Evolutionary conservation across 2,888 invertebrate genomes (phyloP).

Genomic region (Arrhopalites spinosus): DNA sequence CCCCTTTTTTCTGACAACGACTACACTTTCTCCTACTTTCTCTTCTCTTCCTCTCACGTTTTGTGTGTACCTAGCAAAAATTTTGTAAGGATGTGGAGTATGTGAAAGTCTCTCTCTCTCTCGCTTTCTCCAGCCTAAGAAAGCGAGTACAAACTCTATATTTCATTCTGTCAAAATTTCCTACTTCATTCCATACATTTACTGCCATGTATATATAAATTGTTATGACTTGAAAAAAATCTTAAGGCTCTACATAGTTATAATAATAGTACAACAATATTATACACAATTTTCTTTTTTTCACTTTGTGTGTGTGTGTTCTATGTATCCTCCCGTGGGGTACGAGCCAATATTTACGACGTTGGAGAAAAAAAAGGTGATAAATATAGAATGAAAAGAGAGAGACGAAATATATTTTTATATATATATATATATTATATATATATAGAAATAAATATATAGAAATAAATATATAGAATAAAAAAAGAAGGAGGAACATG

Average conservation of each 20-base stretch:
- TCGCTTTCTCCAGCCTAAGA: too few species aligned
- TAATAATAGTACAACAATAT: too few species aligned
- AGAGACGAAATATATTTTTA: background rate
- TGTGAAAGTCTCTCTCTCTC: background rate
- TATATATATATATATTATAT: background rate
- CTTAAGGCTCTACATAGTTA: too few species aligned
- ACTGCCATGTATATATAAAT: too few species aligned
- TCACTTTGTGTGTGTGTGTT: too few species aligned
- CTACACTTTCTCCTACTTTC: background rate
- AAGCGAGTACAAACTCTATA: too few species aligned
- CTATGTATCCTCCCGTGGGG: background rate
- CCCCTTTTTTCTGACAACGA: background rate
- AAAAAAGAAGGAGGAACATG: background rate
- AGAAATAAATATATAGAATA: background rate
- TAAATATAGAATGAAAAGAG: slow-evolving; percentile 1
- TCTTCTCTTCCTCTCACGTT: background rate
- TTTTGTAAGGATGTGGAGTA: background rate
- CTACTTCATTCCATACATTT: too few species aligned
- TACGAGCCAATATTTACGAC: background rate
- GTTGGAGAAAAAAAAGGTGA: background rate
- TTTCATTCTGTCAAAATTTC: too few species aligned
- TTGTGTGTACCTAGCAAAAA: background rate
- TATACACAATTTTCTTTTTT: too few species aligned
- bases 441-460: background rate
- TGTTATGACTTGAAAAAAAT: too few species aligned